Base-by-base conservation (phyloP, 2,797 vertebrate species). In the Hemibagrus guttatus region DNA sequence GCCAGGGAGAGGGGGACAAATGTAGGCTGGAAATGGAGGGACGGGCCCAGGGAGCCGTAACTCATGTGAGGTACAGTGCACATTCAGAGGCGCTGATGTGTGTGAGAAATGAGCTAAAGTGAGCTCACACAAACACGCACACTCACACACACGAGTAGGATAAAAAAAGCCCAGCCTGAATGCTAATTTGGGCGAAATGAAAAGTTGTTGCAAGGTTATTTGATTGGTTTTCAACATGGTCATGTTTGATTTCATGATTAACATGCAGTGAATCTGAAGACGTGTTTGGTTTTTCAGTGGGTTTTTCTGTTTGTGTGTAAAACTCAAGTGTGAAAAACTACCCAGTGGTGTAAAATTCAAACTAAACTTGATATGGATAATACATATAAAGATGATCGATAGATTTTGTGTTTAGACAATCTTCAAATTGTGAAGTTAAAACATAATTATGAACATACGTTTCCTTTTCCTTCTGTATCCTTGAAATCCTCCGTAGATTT, bases 41-140 rank as follows among this genome's bases (percentile, higher is more conserved):
- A 83, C 12, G 58, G 54, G 76, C 28, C 5, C 14, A 56, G 69
- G 71, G 83, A 87, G 89, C 89, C 83, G 85, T 88, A 91, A 91
- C 88, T 89, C 88, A 88, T 87, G 58, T 81, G 83, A 86, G 84
- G 87, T 87, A 88, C 90, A 69, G 85, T 49, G 74, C 23, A 61
- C 83, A 90, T 93, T 91, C 85, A 87, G 82, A 91, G 88, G 90
- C 84, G 86, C 81, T 90, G 90, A 92, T 82, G 90, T 91, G 91
- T 92, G 90, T 92, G 91, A 90, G 84, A 82, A 91, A 85, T 90
- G 69, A 84, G 80, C 84, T 87, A 87, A 78, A 83, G 46, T 42
- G 54, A 49, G 64, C 76, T 75, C 84, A 81, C 49, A 78, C 85
- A 82, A 28, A 46, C 42, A n/a, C 9, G 4, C 26, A n/a, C 12